Conservation (phyloP, 2,888 invertebrate species). For the Sphaerophoria taeniata region DNA sequence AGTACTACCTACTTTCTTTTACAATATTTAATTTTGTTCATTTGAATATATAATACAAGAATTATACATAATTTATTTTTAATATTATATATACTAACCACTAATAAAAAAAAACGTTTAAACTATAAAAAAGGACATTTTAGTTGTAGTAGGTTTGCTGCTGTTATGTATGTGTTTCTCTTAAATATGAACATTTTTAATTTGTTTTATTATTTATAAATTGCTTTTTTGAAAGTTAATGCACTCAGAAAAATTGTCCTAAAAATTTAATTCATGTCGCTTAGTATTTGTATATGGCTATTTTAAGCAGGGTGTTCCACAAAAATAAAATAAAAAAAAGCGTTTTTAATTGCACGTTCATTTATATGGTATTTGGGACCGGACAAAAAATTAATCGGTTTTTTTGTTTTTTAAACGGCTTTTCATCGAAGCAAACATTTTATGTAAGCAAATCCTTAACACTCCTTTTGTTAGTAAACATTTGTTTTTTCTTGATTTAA, state of each 20-base stretch:
- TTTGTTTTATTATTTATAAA: slow-evolving; percentile 32
- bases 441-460: too few species aligned
- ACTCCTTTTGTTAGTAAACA: too few species aligned
- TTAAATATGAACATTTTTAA: slow-evolving; percentile 34
- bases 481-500: too few species aligned
- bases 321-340: background rate
- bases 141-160: slow-evolving; percentile 74
- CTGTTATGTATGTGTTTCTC: slow-evolving; percentile 72
- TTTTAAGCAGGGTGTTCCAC: slow-evolving; percentile 31
- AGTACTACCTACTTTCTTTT: slow-evolving; percentile 39
- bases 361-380: background rate
- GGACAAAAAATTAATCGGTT: too few species aligned
- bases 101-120: slow-evolving; percentile 44
- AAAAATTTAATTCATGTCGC: slow-evolving; percentile 12
- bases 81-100: slow-evolving; percentile 63
- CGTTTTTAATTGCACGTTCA: slow-evolving; percentile 2
- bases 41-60: slow-evolving; percentile 12
- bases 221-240: slow-evolving; percentile 54
- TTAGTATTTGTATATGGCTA: slow-evolving; percentile 5
- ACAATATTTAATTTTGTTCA: slow-evolving; percentile 31
- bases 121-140: slow-evolving; percentile 57
- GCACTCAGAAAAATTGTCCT: slow-evolving; percentile 28
- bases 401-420: too few species aligned
- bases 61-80: slow-evolving; percentile 17
- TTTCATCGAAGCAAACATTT: too few species aligned